Conservation (phyloP, 2,888 invertebrate species). For the Macrosiphum euphorbiae region DNA sequence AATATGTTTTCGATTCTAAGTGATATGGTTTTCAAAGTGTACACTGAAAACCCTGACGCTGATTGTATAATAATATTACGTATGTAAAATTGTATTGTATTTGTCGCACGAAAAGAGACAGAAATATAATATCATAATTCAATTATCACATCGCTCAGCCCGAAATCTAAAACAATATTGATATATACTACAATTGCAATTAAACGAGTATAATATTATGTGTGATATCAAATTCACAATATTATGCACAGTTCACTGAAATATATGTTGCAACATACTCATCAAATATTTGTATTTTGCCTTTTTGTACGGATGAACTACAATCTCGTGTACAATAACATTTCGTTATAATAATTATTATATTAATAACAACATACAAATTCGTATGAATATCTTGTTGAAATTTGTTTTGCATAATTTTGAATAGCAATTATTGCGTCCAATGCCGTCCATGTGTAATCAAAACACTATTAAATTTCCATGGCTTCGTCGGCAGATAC, state of each 20-base stretch:
- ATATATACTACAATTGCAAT: neutral
- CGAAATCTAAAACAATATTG: neutral
- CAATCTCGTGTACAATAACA: neutral
- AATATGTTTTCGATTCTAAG: neutral
- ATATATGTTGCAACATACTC: neutral
- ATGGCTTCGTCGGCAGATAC: neutral
- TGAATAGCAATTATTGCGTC: neutral
- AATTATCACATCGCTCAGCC: neutral
- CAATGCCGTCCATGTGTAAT: neutral
- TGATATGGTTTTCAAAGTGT: neutral
- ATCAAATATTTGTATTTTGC: neutral
- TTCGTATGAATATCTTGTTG: neutral
- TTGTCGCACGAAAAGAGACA: neutral
- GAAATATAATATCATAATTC: neutral
- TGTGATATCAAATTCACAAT: neutral
- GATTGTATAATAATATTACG: neutral
- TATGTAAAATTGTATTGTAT: neutral
- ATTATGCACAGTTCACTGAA: neutral
- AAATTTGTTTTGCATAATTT: conserved; percentile 9
- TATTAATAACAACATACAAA: neutral
- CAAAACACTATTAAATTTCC: neutral
- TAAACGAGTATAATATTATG: neutral
- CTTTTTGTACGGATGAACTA: neutral
- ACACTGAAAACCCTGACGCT: neutral
- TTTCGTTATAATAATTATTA: neutral